Percentiles rank a stretch among this genome's conserved stretches.
Conservation (phyloP, 2,113 vertebrate species). For the Hyperopisus bebe region DNA sequence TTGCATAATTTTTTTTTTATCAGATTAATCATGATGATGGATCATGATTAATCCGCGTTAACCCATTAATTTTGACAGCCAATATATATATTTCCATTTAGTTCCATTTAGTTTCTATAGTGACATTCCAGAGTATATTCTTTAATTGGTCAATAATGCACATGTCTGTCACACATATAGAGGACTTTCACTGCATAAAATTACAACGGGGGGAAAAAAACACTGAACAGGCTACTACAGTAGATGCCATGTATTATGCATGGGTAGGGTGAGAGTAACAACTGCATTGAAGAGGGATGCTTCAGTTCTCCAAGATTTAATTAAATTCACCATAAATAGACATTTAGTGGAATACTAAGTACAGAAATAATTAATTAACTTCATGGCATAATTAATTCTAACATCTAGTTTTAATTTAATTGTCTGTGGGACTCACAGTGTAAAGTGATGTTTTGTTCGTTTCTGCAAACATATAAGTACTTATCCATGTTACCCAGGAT, state of each 20-base stretch:
- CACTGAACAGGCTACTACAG: background rate
- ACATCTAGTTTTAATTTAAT: slow-evolving; percentile 5
- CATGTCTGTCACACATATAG: slow-evolving; percentile 9
- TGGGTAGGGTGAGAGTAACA: background rate
- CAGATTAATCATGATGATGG: too few species aligned
- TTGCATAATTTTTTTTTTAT: too few species aligned
- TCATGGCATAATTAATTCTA: slow-evolving; percentile 6
- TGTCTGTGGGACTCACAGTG: background rate
- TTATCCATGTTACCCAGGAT: background rate
- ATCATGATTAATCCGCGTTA: too few species aligned
- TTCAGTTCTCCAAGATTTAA: slow-evolving; percentile 15
- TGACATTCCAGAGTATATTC: background rate
- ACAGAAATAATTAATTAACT: slow-evolving; percentile 24
- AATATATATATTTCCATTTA: background rate
- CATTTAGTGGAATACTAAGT: slow-evolving; percentile 14
- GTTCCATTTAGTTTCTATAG: background rate
- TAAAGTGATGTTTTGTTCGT: background rate
- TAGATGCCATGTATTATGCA: slow-evolving; percentile 17
- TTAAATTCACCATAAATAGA: slow-evolving; percentile 20
- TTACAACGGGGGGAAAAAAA: background rate
- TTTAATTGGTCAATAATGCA: slow-evolving; percentile 18
- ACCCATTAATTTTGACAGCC: too few species aligned
- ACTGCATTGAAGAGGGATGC: slow-evolving; percentile 4
- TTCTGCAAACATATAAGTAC: background rate
- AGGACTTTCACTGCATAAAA: background rate